These are phyloP conservation scores for Lepidurus packardi DNA, from an alignment of 1,140 invertebrate species.

Conservation along the genomic window DNA sequence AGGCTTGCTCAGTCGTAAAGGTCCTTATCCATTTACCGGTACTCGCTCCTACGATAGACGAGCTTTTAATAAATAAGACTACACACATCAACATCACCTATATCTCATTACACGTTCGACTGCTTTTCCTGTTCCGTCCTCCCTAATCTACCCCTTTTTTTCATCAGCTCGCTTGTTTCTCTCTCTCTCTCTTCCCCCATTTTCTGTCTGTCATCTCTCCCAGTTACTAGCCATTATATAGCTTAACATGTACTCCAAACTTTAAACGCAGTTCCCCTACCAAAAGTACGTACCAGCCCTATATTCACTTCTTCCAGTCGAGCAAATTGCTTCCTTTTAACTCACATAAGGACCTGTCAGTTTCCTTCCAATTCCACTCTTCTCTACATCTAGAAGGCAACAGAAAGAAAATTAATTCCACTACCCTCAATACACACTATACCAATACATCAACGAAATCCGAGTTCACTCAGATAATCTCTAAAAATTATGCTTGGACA, in stretches of 20 bases:
- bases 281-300: not conserved
- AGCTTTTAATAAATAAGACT: not conserved
- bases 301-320: slow-evolving; percentile 10
- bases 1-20: not conserved
- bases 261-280: not conserved
- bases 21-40: not conserved
- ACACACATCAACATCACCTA: slow-evolving; percentile 19
- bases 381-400: not conserved
- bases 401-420: too few relatives aligned
- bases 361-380: slow-evolving; percentile 6
- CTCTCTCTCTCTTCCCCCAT: not conserved
- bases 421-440: too few relatives aligned
- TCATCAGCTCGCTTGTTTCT: not conserved
- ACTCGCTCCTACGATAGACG: not conserved
- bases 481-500: not conserved
- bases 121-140: not conserved
- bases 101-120: slow-evolving; percentile 15
- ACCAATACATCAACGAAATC: too few relatives aligned
- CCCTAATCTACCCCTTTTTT: not conserved
- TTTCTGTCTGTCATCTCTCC: not conserved
- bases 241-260: not conserved
- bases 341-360: slow-evolving; percentile 18
- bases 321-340: slow-evolving; percentile 19
- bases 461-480: too few relatives aligned
- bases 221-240: slow-evolving; percentile 10